A percentile compares a stretch with the other conserved stretches of the same genome.
Conservation (phyloP, 2,797 vertebrate species). For the Adrianichthys oophorus region DNA sequence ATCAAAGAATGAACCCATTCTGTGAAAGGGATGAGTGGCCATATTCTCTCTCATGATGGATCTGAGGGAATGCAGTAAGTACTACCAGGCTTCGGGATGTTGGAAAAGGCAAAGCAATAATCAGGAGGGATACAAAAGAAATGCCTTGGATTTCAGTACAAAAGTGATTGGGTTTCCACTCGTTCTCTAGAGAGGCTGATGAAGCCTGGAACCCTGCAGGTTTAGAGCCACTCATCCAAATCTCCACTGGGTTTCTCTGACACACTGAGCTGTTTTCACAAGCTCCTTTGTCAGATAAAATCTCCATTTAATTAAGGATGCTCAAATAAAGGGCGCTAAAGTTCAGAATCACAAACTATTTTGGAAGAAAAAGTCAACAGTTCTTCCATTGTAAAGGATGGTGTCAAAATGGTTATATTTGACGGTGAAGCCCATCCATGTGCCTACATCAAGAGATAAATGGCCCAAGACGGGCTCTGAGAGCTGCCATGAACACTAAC, state of each 20-base stretch:
- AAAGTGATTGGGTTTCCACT: slow-evolving; percentile 46
- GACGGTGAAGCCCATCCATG: too few relatives aligned
- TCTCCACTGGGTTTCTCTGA: slow-evolving; percentile 58
- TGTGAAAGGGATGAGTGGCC: slow-evolving; percentile 6
- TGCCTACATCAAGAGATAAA: too few relatives aligned
- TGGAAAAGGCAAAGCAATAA: slow-evolving; percentile 42
- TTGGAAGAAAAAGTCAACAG: too few relatives aligned
- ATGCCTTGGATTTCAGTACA: slow-evolving; percentile 39
- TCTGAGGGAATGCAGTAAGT: slow-evolving; percentile 33
- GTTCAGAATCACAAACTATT: slow-evolving; percentile 37
- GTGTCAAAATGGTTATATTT: too few relatives aligned
- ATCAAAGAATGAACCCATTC: slow-evolving; percentile 35
- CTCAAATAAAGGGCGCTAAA: slow-evolving; percentile 61
- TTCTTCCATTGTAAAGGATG: too few relatives aligned
- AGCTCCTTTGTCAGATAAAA: slow-evolving; percentile 71
- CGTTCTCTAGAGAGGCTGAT: slow-evolving; percentile 23
- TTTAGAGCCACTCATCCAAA: slow-evolving; percentile 27
- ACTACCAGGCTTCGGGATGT: slow-evolving; percentile 35
- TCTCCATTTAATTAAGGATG: slow-evolving; percentile 58
- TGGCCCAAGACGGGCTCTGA: background rate
- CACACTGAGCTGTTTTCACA: slow-evolving; percentile 57
- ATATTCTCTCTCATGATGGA: slow-evolving; percentile 21
- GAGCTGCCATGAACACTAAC: slow-evolving; percentile 1
- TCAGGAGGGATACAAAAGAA: slow-evolving; percentile 54
- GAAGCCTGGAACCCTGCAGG: slow-evolving; percentile 34